These are phyloP conservation scores for Falco cherrug DNA, from an alignment of 2,797 vertebrate genomes.

Conservation along the genomic window DNA sequence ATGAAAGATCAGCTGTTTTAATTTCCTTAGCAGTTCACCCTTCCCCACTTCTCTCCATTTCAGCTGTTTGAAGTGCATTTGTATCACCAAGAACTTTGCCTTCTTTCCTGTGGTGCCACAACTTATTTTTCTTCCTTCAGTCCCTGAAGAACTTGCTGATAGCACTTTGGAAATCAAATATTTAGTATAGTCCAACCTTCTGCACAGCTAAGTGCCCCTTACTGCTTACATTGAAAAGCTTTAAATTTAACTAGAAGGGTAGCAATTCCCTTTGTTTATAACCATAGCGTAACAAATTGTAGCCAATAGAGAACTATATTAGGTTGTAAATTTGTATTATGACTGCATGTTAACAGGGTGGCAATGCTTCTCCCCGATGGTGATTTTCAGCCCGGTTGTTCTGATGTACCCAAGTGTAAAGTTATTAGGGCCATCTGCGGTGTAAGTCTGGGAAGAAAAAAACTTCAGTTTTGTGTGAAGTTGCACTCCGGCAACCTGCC, in stretches of 20 bases:
- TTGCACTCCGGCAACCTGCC: not conserved
- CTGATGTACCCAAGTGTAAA: conserved; percentile 29
- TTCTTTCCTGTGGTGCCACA: conserved; percentile 23
- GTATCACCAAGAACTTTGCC: conserved; percentile 1
- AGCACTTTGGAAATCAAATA: conserved; percentile 51
- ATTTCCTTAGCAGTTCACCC: not conserved
- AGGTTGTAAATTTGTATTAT: conserved; percentile 54
- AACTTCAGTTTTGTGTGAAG: not conserved
- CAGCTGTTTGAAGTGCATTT: not conserved
- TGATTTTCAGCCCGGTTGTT: conserved; percentile 41
- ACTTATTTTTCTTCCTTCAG: conserved; percentile 11
- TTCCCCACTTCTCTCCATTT: not conserved
- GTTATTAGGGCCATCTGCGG: conserved; percentile 10
- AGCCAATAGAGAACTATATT: conserved; percentile 46
- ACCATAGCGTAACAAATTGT: conserved; percentile 31
- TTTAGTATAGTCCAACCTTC: not conserved
- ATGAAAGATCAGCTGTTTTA: conserved; percentile 26
- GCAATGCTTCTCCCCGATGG: not conserved
- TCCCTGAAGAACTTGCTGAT: conserved; percentile 28
- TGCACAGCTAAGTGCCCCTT: conserved; percentile 42
- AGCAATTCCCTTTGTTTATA: conserved; percentile 50
- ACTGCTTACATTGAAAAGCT: conserved; percentile 50
- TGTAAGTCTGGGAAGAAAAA: conserved; percentile 1
- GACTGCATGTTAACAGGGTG: conserved; percentile 24
- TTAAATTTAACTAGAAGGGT: conserved; percentile 33